These are phyloP conservation scores for Spheniscus mendiculus DNA, from an alignment of 2,113 vertebrate genomes.

Conservation along the genomic window DNA sequence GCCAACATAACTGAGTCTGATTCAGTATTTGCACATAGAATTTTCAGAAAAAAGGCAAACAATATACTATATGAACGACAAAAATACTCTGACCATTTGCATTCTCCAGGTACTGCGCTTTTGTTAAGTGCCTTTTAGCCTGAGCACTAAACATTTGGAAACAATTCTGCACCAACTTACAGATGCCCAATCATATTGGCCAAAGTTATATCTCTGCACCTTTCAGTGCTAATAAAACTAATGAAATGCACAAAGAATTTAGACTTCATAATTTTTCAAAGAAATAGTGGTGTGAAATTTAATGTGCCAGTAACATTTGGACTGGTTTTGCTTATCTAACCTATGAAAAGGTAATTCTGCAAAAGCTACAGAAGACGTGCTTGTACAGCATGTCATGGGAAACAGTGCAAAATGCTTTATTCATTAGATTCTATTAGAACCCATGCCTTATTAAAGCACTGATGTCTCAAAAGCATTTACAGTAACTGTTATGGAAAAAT, in stretches of 20 bases:
- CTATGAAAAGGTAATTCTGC: neutral
- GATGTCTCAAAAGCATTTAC: constrained; percentile 14
- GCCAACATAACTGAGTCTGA: neutral
- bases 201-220: neutral
- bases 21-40: neutral
- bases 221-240: neutral
- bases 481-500: neutral
- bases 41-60: neutral
- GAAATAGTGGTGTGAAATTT: neutral
- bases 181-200: neutral
- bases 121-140: neutral
- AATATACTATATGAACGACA: neutral
- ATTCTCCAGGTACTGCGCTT: neutral
- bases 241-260: neutral
- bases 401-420: constrained; percentile 34
- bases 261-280: neutral
- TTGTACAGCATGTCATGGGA: neutral
- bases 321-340: neutral
- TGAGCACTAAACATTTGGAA: neutral
- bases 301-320: neutral
- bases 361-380: neutral
- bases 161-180: neutral
- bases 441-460: neutral
- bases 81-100: neutral
- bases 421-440: constrained; percentile 22